Evolutionary conservation across 2,797 vertebrate species (phyloP), one percentile per base, ranked within the genome.

Genomic region (Buphagus erythrorhynchus): DNA sequence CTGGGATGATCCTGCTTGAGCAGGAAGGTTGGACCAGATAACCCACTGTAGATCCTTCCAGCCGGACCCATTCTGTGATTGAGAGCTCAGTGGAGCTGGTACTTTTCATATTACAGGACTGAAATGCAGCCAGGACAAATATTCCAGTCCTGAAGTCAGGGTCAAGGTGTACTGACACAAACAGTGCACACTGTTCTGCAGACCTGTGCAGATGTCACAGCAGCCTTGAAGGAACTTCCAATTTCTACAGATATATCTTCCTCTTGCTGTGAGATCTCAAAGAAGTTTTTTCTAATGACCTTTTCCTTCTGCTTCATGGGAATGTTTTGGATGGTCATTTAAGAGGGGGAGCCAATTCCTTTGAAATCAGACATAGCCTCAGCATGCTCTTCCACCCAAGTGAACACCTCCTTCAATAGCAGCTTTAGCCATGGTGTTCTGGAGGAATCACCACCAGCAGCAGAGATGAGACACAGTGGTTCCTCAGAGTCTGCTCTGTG

Each of bases 381-480:
- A 24, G 2, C 25, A 61, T 13, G 24, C 8, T 59, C n/a, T 45
- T 19, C 73, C 73, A 31, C 13, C 48, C 66, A 42, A 3, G 31
- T 35, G 79, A 45, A 14, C 16, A 9, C 5, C 8, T 48, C 26
- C 51, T 85, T 91, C 0, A 0, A 52, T 1, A 59, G 43, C 57
- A 77, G 22, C 54, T 93, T 54, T 26, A 63, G 54, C 51, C 2
- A 0, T 10, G 28, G 36, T 55, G 76, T 38, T 66, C 87, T 86
- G 46, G 16, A 90, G 49, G 54, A 93, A 17, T 40, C 68, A 42
- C 58, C 59, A 52, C 77, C 91, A 91, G 62, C 93, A 85, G 52
- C 65, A 72, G 73, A 93, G 94, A 95, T 91, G 54, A 95, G 68
- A 95, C 62, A 51, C 66, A 55, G 26, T 52, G 66, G 19, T 29